A percentile compares a stretch with the other conserved stretches of the same genome.
Conservation (phyloP, 2,888 invertebrate species). For the Trachelus tabidus region DNA sequence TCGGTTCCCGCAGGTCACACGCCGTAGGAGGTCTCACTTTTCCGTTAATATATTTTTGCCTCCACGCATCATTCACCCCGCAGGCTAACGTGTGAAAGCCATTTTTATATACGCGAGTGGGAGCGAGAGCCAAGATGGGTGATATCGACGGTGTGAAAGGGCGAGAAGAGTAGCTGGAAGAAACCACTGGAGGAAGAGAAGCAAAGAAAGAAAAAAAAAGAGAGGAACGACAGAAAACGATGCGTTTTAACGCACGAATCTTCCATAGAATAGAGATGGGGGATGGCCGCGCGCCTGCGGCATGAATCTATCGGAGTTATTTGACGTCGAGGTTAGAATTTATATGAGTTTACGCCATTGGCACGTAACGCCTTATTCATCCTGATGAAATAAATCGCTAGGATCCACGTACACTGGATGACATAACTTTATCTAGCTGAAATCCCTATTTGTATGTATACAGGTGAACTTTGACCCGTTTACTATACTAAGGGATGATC, state of each 20-base stretch:
- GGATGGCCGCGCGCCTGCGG: conserved; percentile 11
- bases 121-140: not conserved
- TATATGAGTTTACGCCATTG: conserved; percentile 5
- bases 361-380: not conserved
- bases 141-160: not conserved
- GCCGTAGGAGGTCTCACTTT: conserved; percentile 51
- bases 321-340: conserved; percentile 6
- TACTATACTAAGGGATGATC: not conserved
- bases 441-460: not conserved
- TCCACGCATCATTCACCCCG: conserved; percentile 10
- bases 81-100: not conserved
- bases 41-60: conserved; percentile 28
- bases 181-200: not conserved
- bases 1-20: conserved; percentile 46
- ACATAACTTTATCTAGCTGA: not conserved
- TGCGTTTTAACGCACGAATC: not conserved
- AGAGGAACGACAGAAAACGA: not conserved
- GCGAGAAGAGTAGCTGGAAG: not conserved
- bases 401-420: not conserved
- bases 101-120: not conserved
- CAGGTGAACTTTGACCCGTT: not conserved
- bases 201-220: not conserved
- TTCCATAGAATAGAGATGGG: not conserved
- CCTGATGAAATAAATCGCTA: not conserved
- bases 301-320: conserved; percentile 4